These are phyloP conservation scores for Drosophila mauritiana DNA, from an alignment of 1,140 invertebrate genomes.

Conservation along the genomic window DNA sequence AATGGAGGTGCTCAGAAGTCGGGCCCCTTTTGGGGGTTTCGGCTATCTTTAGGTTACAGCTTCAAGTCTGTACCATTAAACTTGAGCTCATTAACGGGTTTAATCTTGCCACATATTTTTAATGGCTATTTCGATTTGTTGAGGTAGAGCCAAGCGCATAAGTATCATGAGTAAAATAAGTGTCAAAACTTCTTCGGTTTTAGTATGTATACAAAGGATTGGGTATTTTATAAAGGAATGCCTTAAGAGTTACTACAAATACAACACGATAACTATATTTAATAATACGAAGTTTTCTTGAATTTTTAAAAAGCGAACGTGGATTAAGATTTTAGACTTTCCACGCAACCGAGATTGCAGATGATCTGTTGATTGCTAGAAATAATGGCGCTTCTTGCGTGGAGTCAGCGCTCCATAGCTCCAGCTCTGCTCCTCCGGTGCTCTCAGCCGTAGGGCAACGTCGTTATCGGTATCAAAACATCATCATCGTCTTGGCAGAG, in stretches of 20 bases:
- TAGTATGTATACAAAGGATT: no score
- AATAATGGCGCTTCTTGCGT: conserved; percentile 59
- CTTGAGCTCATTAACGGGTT: neutral
- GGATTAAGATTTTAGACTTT: neutral
- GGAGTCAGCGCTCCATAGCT: conserved; percentile 23
- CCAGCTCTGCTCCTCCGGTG: neutral
- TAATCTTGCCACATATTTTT: neutral
- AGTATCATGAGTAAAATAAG: no score
- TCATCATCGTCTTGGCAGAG: conserved; percentile 47
- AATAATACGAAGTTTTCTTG: no score
- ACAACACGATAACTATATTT: no score
- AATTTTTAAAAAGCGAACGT: neutral
- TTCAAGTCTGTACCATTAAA: neutral
- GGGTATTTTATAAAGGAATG: no score
- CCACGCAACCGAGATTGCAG: conserved; percentile 21
- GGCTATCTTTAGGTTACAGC: neutral
- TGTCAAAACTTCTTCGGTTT: no score
- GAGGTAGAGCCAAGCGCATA: no score
- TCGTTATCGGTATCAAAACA: conserved; percentile 63
- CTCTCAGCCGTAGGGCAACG: conserved; percentile 61
- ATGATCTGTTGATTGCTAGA: conserved; percentile 63
- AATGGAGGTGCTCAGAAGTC: neutral
- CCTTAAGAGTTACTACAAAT: no score
- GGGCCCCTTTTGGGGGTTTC: conserved; percentile 5
- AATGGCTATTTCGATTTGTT: neutral